Evolutionary conservation across 2,113 vertebrate species (phyloP), one percentile per base, ranked within the genome.

Genomic region (Ochotona princeps): DNA sequence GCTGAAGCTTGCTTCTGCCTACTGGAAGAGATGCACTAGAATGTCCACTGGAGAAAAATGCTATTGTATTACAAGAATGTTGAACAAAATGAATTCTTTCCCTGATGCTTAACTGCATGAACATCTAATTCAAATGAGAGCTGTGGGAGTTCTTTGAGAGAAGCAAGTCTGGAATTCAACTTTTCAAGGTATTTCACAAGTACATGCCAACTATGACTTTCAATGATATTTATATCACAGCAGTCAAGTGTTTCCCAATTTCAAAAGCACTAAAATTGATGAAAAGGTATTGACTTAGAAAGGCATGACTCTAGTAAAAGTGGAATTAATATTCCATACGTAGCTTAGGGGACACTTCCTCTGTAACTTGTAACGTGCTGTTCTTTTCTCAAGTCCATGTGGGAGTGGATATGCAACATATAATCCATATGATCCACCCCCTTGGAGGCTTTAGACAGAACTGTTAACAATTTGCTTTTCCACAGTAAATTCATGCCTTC

Each of bases 211-310:
- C 60, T 86, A 54, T 11, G 14, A 83, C 23, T 72, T 94, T 84
- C 47, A 78, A 84, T 89, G 73, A 70, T 74, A 90, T 87, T 92
- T 80, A 83, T 87, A 91, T 87, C 87, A 63, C 60, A 80, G 63
- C 9, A 61, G 47, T 67, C 18, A 1, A 79, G 14, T 54, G 38
- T 54, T 90, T 83, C 89, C 32, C 25, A n/a, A 75, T 72, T 86
- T 89, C 1, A 47, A 72, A 88, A 63, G n/a, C 7, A 74, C 17
- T 80, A 63, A 81, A 17, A 67, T 66, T 91, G 87, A 57, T 2
- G 60, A 28, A 80, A 87, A 23, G 35, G 15, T 6, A 60, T 65
- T n/a, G 38, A 51, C 87, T 82, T 54, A 38, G 38, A 84, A 90
- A 79, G 69, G 12, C 18, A 67, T 32, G 14, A 21, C 20, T 93